A percentile compares a stretch with the other conserved stretches of the same genome.
These are phyloP conservation scores for Antechinus stuartii DNA, from an alignment of 2,113 vertebrate species.

Conservation along the genomic window DNA sequence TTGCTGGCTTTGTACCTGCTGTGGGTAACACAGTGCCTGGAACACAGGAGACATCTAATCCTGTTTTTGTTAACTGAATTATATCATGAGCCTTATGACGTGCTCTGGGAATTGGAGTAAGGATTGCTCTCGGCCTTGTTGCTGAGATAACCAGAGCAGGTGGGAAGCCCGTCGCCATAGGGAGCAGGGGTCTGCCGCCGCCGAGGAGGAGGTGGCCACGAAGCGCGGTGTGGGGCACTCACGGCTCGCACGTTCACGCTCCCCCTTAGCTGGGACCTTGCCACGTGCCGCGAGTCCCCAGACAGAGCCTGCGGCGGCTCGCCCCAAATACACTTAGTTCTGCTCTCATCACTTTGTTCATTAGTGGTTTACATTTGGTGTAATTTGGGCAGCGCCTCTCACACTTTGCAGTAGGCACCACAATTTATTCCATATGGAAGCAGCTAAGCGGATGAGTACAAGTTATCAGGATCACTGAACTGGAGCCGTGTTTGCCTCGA, in stretches of 20 bases:
- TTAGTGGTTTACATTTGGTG: slow-evolving; percentile 69
- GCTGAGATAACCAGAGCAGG: not conserved
- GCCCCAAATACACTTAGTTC: slow-evolving; percentile 66
- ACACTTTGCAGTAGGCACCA: slow-evolving; percentile 72
- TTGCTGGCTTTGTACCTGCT: not conserved
- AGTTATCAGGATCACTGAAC: slow-evolving; percentile 78
- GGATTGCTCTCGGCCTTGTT: not conserved
- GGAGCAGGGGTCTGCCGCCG: not conserved
- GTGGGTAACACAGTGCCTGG: not conserved
- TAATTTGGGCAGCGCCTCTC: slow-evolving; percentile 77
- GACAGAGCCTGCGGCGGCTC: slow-evolving; percentile 39
- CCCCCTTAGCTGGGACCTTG: not conserved
- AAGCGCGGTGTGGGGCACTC: not conserved
- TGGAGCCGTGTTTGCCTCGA: slow-evolving; percentile 68
- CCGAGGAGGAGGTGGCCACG: not conserved
- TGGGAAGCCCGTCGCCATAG: not conserved
- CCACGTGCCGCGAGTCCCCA: slow-evolving; percentile 64
- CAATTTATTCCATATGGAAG: slow-evolving; percentile 75
- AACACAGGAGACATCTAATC: not conserved
- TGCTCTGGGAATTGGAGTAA: not conserved
- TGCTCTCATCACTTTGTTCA: slow-evolving; percentile 74
- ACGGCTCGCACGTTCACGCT: not conserved
- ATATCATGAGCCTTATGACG: not conserved
- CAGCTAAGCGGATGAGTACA: slow-evolving; percentile 71
- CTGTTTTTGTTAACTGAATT: not conserved